These are phyloP conservation scores for Peromyscus nudipes DNA, from an alignment of 2,797 vertebrate genomes.

Conservation along the genomic window DNA sequence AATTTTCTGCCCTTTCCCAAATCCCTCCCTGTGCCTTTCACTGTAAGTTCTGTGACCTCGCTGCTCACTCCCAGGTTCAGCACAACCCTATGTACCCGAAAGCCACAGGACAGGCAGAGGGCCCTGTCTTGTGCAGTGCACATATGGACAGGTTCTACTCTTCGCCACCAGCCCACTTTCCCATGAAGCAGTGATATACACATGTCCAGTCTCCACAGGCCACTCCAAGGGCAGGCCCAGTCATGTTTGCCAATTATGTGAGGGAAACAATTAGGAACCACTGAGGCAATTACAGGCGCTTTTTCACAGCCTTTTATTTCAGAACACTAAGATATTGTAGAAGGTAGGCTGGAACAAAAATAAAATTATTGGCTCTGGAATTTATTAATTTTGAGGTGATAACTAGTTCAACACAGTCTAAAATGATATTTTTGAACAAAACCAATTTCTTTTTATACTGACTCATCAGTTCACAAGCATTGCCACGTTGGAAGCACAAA, in stretches of 20 bases:
- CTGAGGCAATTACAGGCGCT: neutral
- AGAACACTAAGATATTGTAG: neutral
- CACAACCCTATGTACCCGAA: neutral
- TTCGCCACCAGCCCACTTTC: neutral
- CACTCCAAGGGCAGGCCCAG: neutral
- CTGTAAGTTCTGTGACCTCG: too few relatives aligned
- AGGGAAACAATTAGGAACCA: neutral
- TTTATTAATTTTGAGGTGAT: constrained; percentile 36
- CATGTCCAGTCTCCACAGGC: too few relatives aligned
- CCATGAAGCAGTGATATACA: too few relatives aligned
- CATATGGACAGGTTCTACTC: neutral
- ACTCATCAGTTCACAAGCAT: constrained; percentile 4
- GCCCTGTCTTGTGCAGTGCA: neutral
- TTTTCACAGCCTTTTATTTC: neutral
- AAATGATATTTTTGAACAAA: constrained; percentile 27
- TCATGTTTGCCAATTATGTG: neutral
- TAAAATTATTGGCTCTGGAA: neutral
- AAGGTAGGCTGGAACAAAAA: neutral
- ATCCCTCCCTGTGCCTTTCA: neutral
- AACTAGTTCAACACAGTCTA: constrained; percentile 8
- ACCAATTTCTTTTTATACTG: neutral
- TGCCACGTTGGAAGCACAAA: neutral
- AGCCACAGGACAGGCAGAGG: neutral
- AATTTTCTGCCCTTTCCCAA: neutral
- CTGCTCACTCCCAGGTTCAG: neutral